Evolutionary conservation across 2,797 vertebrate genomes (phyloP).

Genomic region (Micropoecilia bifurca): DNA sequence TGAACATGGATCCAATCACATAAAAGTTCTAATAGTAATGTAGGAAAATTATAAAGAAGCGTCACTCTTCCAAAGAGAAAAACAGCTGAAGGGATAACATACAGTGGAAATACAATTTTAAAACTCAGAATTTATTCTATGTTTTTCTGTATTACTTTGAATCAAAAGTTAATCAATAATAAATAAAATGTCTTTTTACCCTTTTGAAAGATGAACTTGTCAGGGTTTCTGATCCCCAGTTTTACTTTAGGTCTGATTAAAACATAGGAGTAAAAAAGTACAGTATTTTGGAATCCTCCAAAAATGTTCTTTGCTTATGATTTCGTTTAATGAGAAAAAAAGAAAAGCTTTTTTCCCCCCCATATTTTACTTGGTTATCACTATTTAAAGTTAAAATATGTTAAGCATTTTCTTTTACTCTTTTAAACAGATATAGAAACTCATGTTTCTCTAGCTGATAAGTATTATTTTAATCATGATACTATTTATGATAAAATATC

Average conservation of each 20-base stretch:
- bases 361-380: not conserved
- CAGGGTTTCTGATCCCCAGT: not conserved
- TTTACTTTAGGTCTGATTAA: not conserved
- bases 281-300: not conserved
- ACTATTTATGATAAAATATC: not conserved
- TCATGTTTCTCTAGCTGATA: not conserved
- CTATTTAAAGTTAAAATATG: not conserved
- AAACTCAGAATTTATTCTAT: not conserved
- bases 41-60: not conserved
- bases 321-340: not conserved
- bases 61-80: not conserved
- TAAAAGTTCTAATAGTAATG: not conserved
- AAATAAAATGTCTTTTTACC: not conserved
- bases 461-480: not conserved
- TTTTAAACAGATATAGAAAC: not conserved
- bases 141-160: not conserved
- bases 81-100: not conserved
- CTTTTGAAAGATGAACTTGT: not conserved
- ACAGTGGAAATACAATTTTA: not conserved
- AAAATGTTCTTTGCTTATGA: not conserved
- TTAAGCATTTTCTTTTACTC: not conserved
- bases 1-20: not conserved
- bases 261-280: not conserved
- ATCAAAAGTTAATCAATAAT: not conserved
- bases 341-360: not conserved